Conservation (phyloP, 2,888 invertebrate genomes). For the Ellobium chinense region DNA sequence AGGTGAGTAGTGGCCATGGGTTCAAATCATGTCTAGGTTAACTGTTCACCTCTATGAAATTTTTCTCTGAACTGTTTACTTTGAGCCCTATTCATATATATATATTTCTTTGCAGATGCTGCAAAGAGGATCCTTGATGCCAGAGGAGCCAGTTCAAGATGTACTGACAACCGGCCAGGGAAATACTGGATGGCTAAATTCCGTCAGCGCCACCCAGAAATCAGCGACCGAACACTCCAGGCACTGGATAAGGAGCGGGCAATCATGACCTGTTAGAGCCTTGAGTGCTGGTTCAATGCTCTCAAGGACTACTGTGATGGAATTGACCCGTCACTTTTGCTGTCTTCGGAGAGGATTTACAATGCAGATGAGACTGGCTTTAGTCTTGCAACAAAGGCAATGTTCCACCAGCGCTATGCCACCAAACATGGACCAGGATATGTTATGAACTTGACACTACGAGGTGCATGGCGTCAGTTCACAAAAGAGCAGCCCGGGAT, state of each 20-base stretch:
- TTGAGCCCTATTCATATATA: too few relatives aligned
- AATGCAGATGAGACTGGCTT: slow-evolving; percentile 13
- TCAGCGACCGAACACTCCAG: background rate
- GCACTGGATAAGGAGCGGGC: background rate
- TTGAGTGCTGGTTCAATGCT: background rate
- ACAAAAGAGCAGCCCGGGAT: background rate
- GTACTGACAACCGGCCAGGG: background rate
- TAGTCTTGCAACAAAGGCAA: too few relatives aligned
- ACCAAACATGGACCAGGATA: background rate
- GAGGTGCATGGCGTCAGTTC: background rate
- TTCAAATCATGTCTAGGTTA: too few relatives aligned
- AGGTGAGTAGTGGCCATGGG: too few relatives aligned
- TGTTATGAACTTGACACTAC: background rate
- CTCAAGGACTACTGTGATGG: background rate
- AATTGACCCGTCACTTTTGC: background rate
- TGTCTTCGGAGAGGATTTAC: background rate
- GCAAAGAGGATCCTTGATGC: background rate
- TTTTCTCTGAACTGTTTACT: too few relatives aligned
- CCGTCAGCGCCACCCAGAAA: background rate
- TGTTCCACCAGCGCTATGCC: too few relatives aligned
- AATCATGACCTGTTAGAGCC: background rate
- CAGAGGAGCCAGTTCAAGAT: background rate
- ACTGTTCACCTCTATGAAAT: too few relatives aligned
- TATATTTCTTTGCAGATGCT: too few relatives aligned
- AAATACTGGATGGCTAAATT: background rate